These are phyloP conservation scores for Phrynocephalus vlangalii DNA, from an alignment of 2,797 vertebrate genomes.

Conservation along the genomic window DNA sequence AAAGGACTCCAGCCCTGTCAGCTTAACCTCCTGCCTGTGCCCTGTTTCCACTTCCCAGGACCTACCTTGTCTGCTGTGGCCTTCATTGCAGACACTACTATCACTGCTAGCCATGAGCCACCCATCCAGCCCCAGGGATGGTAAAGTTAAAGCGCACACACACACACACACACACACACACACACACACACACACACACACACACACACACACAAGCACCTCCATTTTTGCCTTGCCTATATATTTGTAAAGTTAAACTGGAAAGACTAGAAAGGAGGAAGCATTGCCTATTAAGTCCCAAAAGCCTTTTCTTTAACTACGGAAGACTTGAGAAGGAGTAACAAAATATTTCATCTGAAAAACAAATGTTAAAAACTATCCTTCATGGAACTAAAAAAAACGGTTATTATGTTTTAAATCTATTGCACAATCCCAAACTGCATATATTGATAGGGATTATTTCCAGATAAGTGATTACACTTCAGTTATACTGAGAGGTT, in stretches of 20 bases:
- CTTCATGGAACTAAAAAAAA: conserved; percentile 79
- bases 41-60: too few species aligned
- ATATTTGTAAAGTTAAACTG: conserved; percentile 66
- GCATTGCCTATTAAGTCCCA: conserved; percentile 79
- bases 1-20: too few species aligned
- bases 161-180: too few species aligned
- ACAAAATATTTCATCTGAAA: conserved; percentile 79
- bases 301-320: conserved; percentile 75
- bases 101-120: too few species aligned
- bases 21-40: too few species aligned
- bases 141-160: too few species aligned
- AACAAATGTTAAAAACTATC: conserved; percentile 80
- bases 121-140: too few species aligned
- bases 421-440: conserved; percentile 68
- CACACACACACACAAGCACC: too few species aligned
- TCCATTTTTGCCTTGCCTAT: conserved; percentile 68
- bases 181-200: too few species aligned
- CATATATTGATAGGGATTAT: conserved; percentile 67
- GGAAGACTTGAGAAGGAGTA: conserved; percentile 77
- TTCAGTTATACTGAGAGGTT: conserved; percentile 71
- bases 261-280: conserved; percentile 42
- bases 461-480: conserved; percentile 74
- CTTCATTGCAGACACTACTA: too few species aligned
- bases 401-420: conserved; percentile 81
- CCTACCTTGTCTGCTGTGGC: too few species aligned